Base-by-base conservation (phyloP, 2,797 vertebrate species). In the Alexandromys oeconomus region DNA sequence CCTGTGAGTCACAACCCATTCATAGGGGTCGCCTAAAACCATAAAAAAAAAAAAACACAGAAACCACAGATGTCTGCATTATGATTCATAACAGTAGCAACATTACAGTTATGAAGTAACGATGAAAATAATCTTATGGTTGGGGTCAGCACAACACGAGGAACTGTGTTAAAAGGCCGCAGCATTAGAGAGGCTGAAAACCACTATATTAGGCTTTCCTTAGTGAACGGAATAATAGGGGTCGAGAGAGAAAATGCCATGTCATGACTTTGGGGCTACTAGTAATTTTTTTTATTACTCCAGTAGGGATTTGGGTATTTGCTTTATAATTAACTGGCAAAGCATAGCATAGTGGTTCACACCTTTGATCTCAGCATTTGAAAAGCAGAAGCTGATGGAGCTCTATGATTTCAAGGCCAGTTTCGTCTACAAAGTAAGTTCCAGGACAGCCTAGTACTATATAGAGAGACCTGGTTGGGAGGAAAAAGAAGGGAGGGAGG, bases 271-370 rank as follows among this genome's bases (percentile, higher is more conserved):
- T 17, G 27, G 76, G 63, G n/a, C 76, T 82, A 14, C 54, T 31
- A 29, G 17, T 34, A 43, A 81, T 63, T 4, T 54, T 48, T 67
- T 48, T 51, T 54, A 94, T 77, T 92, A 92, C 19, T 87, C 92
- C 37, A 17, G 37, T 19, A 5, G 29, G 48, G 71, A 81, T n/a
- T 95, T 86, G 13, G 6, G 51, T 63, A 63, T 87, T 73, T 92
- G 69, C 46, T 87, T 93, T 84, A 80, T 69, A 51, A 51, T 85
- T 85, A 95, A 85, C 91, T 76, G n/a, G 34, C 51, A 79, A 87
- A 57, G 57, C n/a, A 25, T 40, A 81, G 11, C 0, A 17, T 34
- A 34, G 40, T 85, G 29, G 40, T 12, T 48, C 81, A 2, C 9
- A 1, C 17, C 61, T 67, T 23, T 34, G 29, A 85, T 67, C 61